Percentiles rank a stretch among this genome's conserved stretches.
Evolutionary conservation across 1,140 invertebrate genomes (phyloP).

Genomic region (Sitophilus oryzae): DNA sequence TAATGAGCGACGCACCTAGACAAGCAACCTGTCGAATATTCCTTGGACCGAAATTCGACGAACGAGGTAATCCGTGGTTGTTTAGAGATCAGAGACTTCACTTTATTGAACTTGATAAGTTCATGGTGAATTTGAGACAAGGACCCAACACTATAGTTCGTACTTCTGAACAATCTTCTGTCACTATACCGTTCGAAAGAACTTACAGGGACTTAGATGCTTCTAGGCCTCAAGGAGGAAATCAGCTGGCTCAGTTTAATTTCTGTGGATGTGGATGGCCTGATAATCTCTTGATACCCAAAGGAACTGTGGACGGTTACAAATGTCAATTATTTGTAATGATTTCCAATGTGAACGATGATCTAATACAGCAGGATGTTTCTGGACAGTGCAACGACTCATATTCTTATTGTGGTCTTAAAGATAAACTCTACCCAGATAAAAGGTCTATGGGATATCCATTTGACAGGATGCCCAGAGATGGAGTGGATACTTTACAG

Average conservation of each 20-base stretch:
- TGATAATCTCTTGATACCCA: conserved; percentile 74
- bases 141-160: conserved; percentile 59
- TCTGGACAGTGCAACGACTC: conserved; percentile 58
- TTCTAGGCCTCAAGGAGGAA: conserved; percentile 47
- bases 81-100: conserved; percentile 61
- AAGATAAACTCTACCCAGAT: conserved; percentile 68
- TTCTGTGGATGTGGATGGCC: conserved; percentile 87
- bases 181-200: conserved; percentile 67
- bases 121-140: conserved; percentile 54
- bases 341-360: conserved; percentile 68
- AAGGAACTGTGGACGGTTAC: conserved; percentile 63
- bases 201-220: conserved; percentile 59
- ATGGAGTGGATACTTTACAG: conserved; percentile 48
- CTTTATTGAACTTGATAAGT: conserved; percentile 76
- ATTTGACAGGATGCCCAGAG: conserved; percentile 59
- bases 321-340: conserved; percentile 71
- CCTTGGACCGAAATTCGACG: conserved; percentile 64
- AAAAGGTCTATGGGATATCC: conserved; percentile 69
- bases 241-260: conserved; percentile 57
- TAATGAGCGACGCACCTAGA: conserved; percentile 41
- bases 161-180: conserved; percentile 58
- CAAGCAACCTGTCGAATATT: conserved; percentile 72
- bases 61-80: conserved; percentile 55
- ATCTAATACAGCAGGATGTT: conserved; percentile 43
- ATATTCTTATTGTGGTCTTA: conserved; percentile 66